These are phyloP conservation scores for Palloptera scutellata DNA, from an alignment of 2,888 invertebrate genomes.

Conservation along the genomic window DNA sequence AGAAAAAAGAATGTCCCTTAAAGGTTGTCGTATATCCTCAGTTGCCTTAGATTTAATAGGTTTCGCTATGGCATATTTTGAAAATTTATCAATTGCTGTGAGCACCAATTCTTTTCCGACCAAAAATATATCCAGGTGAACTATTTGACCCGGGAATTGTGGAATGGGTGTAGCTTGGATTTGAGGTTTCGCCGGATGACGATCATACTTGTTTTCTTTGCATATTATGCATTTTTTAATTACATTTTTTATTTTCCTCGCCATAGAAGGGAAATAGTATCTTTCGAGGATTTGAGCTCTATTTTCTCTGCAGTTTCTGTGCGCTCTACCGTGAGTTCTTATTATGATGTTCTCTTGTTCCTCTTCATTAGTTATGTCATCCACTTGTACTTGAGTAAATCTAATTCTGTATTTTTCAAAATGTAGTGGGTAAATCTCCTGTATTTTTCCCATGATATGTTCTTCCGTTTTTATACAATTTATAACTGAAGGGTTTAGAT, in stretches of 20 bases:
- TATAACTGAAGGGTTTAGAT: slow-evolving; percentile 25
- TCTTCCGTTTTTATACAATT: slow-evolving; percentile 30
- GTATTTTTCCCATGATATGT: slow-evolving; percentile 22
- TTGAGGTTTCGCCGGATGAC: background rate
- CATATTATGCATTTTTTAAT: background rate
- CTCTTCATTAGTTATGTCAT: slow-evolving; percentile 27
- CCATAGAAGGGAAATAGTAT: slow-evolving; percentile 26
- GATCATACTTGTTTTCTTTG: background rate
- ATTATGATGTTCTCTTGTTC: slow-evolving; percentile 28
- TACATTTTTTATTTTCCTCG: background rate
- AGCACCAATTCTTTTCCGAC: slow-evolving; percentile 4
- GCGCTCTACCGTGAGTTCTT: too few relatives aligned
- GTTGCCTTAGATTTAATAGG: slow-evolving; percentile 12
- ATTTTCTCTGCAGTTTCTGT: slow-evolving; percentile 29
- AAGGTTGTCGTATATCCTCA: slow-evolving; percentile 12
- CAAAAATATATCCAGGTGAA: slow-evolving; percentile 2
- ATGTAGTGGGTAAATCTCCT: slow-evolving; percentile 22
- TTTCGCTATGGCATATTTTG: slow-evolving; percentile 6
- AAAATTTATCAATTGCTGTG: slow-evolving; percentile 12
- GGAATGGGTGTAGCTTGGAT: background rate
- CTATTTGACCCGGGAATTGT: slow-evolving; percentile 3
- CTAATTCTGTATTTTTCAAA: slow-evolving; percentile 28
- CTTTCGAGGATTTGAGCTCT: slow-evolving; percentile 26
- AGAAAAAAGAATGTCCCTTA: slow-evolving; percentile 17
- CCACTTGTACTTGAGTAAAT: slow-evolving; percentile 32